Evolutionary conservation across 2,113 vertebrate genomes (phyloP), one percentile per base, ranked within the genome.

Genomic region (Asarcornis scutulata): DNA sequence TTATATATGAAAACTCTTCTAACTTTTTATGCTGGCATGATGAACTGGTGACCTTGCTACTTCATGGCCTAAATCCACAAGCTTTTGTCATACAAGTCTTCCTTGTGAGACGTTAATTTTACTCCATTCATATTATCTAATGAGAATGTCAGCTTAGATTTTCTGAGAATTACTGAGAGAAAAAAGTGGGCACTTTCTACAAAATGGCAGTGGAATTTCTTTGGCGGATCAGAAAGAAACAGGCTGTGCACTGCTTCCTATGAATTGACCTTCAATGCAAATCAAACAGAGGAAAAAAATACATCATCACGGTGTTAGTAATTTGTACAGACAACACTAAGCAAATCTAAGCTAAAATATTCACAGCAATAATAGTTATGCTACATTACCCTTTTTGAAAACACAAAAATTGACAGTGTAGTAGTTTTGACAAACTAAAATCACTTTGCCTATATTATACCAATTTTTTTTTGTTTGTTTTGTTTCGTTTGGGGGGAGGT

Each of bases 271-370:
- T 17, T 22, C 21, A 38, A 6, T 27, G 12, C 11, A 55, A 60
- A 71, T 56, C 31, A 79, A 90, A 66, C 16, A 38, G 3, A 21
- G 4, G 34, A 17, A 22, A 62, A 53, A 74, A 87, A 80, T 48
- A 56, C 8, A 6, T 2, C 21, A 32, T 58, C 46, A 46, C 7
- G 34, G 42, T 1, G 0, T 13, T 14, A 44, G 9, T 38, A 34
- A 71, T 81, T 58, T 91, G 53, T 62, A 75, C 27, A 50, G 34
- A 4, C 16, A 38, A 50, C 23, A 6, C 16, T 40, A 67, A 80
- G 9, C 17, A 80, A 76, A 62, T 40, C 20, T 14, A 66, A 76
- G 46, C 2, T 80, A 42, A 60, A 38, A 22, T 66, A 60, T 79
- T 69, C 56, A 55, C 67, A 59, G 31, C 34, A 82, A 31, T 56